Conservation (phyloP, 2,797 vertebrate genomes). For the Halcyon leucocephala region DNA sequence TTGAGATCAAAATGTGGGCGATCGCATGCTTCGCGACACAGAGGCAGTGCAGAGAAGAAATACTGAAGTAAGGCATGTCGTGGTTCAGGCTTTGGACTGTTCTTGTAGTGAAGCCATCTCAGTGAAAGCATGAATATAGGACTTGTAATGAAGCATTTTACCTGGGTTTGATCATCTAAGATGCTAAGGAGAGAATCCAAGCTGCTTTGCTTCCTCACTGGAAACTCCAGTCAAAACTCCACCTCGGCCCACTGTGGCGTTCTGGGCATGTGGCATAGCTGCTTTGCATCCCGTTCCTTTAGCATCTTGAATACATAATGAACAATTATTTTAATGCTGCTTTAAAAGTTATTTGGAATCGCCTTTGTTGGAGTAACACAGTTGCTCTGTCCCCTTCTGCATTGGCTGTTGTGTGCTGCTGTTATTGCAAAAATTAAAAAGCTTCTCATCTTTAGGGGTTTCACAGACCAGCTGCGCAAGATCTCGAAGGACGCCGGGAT, state of each 20-base stretch:
- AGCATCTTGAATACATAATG: background rate
- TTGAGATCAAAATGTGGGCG: constrained; percentile 99
- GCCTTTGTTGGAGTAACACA: fast-evolving
- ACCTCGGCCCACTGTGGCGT: background rate
- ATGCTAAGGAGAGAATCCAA: background rate
- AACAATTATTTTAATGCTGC: fast-evolving
- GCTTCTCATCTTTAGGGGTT: constrained; percentile 72
- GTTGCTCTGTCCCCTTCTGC: background rate
- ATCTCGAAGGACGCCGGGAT: constrained; percentile 86
- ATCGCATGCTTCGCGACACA: constrained; percentile 98
- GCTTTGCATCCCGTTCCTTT: background rate
- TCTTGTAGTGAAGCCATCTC: background rate
- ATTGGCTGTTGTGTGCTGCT: background rate
- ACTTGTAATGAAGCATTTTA: background rate
- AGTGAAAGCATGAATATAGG: background rate
- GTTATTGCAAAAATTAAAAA: background rate
- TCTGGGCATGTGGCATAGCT: background rate
- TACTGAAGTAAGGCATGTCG: constrained; percentile 90
- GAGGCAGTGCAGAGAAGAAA: constrained; percentile 97
- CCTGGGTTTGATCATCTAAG: background rate
- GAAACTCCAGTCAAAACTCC: background rate
- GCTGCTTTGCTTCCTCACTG: background rate
- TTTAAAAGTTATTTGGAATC: background rate
- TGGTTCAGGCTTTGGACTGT: constrained; percentile 35
- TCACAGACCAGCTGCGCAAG: constrained; percentile 85